Evolutionary conservation across 1,140 invertebrate species (phyloP).

Genomic region (Chironomus striatipennis): DNA sequence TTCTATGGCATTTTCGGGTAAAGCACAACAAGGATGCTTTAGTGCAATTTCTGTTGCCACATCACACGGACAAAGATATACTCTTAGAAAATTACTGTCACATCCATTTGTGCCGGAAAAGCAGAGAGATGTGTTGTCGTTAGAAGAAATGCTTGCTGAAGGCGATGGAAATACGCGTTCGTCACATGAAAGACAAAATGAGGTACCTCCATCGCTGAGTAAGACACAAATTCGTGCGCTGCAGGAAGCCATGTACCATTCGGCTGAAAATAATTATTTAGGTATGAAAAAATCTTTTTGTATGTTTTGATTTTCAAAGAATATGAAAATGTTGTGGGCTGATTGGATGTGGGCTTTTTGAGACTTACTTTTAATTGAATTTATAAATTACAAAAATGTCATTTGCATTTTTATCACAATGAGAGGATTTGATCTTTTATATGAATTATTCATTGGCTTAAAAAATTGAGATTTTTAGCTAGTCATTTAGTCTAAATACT

Average conservation of each 20-base stretch:
- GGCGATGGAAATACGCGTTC: constrained; percentile 42
- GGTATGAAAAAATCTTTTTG: constrained; percentile 43
- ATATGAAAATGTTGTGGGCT: no score
- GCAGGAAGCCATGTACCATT: constrained; percentile 89
- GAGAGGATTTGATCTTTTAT: no score
- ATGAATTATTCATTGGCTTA: no score
- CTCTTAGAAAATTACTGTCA: constrained; percentile 67
- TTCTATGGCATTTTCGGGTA: constrained; percentile 71
- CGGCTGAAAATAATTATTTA: constrained; percentile 79
- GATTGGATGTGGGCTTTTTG: no score
- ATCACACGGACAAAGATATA: constrained; percentile 68
- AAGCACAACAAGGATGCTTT: constrained; percentile 73
- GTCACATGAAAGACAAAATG: constrained; percentile 37
- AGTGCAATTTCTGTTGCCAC: constrained; percentile 81
- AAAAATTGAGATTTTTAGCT: no score
- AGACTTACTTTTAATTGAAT: no score
- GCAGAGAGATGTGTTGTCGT: constrained; percentile 67
- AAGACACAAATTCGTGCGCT: constrained; percentile 75
- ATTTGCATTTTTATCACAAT: no score
- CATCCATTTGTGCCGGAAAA: constrained; percentile 59
- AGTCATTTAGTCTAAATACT: no score
- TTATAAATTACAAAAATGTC: no score
- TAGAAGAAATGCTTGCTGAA: constrained; percentile 86
- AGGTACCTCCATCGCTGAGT: constrained; percentile 49
- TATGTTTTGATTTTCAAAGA: background rate